Conservation (phyloP, 1,140 invertebrate genomes). For the Limonius californicus region DNA sequence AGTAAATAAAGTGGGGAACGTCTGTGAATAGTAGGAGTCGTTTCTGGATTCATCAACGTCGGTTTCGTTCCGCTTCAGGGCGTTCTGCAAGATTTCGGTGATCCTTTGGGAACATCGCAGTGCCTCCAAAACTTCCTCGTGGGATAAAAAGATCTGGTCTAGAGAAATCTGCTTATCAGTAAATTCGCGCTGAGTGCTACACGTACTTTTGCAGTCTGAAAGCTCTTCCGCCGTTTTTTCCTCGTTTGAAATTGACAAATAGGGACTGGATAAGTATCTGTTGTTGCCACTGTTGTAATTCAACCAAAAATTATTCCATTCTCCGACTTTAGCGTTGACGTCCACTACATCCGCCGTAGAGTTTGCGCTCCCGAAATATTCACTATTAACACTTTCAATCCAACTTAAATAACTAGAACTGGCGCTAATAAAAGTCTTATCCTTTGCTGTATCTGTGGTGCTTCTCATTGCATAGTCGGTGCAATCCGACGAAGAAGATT, state of each 20-base stretch:
- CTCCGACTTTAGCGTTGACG: slow-evolving; percentile 43
- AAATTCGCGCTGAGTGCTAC: slow-evolving; percentile 40
- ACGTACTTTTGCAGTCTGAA: slow-evolving; percentile 40
- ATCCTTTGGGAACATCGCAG: slow-evolving; percentile 38
- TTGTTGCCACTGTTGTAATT: slow-evolving; percentile 43
- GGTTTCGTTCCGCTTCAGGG: slow-evolving; percentile 33
- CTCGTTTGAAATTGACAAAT: slow-evolving; percentile 30
- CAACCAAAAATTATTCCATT: slow-evolving; percentile 48
- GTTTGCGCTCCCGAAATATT: slow-evolving; percentile 32
- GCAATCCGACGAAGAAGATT: slow-evolving; percentile 37
- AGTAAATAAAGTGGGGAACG: slow-evolving; percentile 6
- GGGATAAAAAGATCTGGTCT: slow-evolving; percentile 38
- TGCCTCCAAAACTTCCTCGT: slow-evolving; percentile 40
- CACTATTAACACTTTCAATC: slow-evolving; percentile 44
- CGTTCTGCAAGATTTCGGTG: slow-evolving; percentile 37
- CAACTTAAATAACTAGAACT: slow-evolving; percentile 43
- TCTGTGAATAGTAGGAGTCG: slow-evolving; percentile 29
- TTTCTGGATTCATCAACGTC: slow-evolving; percentile 35
- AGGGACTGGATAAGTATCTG: slow-evolving; percentile 38
- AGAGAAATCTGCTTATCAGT: slow-evolving; percentile 34
- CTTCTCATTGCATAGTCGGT: slow-evolving; percentile 34
- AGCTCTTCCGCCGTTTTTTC: slow-evolving; percentile 37
- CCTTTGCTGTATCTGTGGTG: slow-evolving; percentile 11
- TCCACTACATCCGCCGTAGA: slow-evolving; percentile 26
- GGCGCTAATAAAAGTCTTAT: slow-evolving; percentile 31